These are phyloP conservation scores for Leucania comma DNA, from an alignment of 2,888 invertebrate genomes.

Conservation along the genomic window DNA sequence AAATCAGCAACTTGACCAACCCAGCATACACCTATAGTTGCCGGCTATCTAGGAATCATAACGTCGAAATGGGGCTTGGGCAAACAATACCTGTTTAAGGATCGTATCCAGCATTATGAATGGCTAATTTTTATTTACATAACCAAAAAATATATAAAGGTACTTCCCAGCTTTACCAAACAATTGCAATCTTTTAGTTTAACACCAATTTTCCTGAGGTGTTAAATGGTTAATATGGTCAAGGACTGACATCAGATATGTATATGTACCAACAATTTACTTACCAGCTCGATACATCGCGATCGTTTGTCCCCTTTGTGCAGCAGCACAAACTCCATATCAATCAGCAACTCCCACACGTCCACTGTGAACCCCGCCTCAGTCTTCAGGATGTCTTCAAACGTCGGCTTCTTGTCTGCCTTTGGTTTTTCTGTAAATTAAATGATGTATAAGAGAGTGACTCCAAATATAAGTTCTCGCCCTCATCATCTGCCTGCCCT, in stretches of 20 bases:
- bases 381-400: slow-evolving; percentile 72
- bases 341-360: slow-evolving; percentile 81
- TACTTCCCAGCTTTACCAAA: too few species aligned
- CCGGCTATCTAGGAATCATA: neutral
- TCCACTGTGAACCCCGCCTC: slow-evolving; percentile 84
- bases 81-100: too few species aligned
- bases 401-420: slow-evolving; percentile 61
- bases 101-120: too few species aligned
- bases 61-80: neutral
- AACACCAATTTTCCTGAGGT: neutral
- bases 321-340: slow-evolving; percentile 84
- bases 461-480: too few species aligned
- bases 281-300: slow-evolving; percentile 84
- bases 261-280: slow-evolving; percentile 26
- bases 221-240: neutral
- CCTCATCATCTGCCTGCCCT: too few species aligned
- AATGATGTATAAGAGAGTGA: neutral
- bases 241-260: slow-evolving; percentile 28
- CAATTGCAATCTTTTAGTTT: neutral
- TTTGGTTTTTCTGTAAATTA: slow-evolving; percentile 63
- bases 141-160: too few species aligned
- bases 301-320: slow-evolving; percentile 78
- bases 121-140: too few species aligned
- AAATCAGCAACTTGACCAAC: too few species aligned
- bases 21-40: neutral